A percentile compares a stretch with the other conserved stretches of the same genome.
Evolutionary conservation across 2,113 vertebrate genomes (phyloP).

Genomic region (Odontesthes bonariensis): DNA sequence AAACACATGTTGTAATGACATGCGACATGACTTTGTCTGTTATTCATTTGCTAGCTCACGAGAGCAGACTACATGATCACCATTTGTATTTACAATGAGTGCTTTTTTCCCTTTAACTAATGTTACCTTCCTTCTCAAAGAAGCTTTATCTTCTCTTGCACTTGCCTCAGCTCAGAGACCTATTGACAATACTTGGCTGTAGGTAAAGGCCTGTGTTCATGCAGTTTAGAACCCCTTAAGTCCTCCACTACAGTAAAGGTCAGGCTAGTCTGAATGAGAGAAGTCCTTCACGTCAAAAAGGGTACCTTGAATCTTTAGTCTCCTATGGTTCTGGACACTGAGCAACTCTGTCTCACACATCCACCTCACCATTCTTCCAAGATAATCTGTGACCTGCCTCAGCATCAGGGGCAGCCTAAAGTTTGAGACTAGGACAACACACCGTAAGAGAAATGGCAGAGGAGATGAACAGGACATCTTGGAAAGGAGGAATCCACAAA

Average conservation of each 20-base stretch:
- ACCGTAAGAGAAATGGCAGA: background rate
- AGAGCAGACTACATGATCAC: too few species aligned
- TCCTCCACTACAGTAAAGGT: background rate
- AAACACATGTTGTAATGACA: too few species aligned
- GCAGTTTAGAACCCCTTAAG: background rate
- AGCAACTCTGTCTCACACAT: background rate
- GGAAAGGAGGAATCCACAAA: background rate
- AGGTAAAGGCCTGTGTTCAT: too few species aligned
- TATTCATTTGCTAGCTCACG: too few species aligned
- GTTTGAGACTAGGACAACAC: background rate
- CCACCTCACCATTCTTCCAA: background rate
- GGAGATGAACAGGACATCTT: background rate
- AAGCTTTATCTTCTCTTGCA: background rate
- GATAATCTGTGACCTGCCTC: background rate
- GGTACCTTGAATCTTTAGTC: background rate
- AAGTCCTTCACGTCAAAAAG: background rate
- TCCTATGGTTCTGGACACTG: background rate
- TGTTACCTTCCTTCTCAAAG: background rate
- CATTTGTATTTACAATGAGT: too few species aligned
- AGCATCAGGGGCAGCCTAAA: background rate
- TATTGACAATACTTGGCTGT: background rate
- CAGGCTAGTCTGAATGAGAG: background rate
- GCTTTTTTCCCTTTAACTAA: background rate
- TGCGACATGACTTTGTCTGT: too few species aligned
- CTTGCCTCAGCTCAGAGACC: background rate